Conservation (phyloP, 1,140 invertebrate genomes). For the Adelges cooleyi region DNA sequence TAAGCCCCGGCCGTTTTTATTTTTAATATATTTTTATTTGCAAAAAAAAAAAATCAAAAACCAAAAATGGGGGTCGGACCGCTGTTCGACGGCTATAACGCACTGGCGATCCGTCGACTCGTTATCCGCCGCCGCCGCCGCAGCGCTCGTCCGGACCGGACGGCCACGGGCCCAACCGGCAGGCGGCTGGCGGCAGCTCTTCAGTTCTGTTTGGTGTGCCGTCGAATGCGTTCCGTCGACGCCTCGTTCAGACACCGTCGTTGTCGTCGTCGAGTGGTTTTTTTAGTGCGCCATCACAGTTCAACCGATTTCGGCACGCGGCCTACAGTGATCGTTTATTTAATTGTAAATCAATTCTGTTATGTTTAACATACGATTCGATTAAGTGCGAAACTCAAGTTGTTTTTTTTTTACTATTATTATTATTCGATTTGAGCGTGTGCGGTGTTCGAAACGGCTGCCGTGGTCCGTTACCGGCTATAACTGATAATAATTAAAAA, state of each 20-base stretch:
- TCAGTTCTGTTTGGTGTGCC: constrained; percentile 23
- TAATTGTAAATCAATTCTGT: too few relatives aligned
- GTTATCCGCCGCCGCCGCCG: background rate
- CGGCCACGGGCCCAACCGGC: background rate
- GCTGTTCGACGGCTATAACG: background rate
- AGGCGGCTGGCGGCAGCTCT: background rate
- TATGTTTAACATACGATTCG: background rate
- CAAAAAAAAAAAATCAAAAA: too few relatives aligned
- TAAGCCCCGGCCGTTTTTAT: too few relatives aligned
- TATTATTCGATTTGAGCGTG: too few relatives aligned
- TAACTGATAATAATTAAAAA: too few relatives aligned
- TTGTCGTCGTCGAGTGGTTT: background rate
- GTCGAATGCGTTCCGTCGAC: background rate
- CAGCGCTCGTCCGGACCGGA: background rate
- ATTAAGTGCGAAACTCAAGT: background rate
- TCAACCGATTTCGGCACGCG: background rate
- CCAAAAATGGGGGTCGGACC: too few relatives aligned
- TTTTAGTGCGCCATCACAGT: background rate
- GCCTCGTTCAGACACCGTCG: background rate
- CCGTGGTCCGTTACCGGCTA: too few relatives aligned
- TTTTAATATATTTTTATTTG: too few relatives aligned
- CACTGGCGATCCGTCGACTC: background rate
- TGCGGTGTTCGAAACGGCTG: too few relatives aligned
- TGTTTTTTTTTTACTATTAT: background rate
- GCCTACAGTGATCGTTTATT: background rate